Base-by-base conservation (phyloP, 2,113 vertebrate genomes). In the Nymphicus hollandicus region DNA sequence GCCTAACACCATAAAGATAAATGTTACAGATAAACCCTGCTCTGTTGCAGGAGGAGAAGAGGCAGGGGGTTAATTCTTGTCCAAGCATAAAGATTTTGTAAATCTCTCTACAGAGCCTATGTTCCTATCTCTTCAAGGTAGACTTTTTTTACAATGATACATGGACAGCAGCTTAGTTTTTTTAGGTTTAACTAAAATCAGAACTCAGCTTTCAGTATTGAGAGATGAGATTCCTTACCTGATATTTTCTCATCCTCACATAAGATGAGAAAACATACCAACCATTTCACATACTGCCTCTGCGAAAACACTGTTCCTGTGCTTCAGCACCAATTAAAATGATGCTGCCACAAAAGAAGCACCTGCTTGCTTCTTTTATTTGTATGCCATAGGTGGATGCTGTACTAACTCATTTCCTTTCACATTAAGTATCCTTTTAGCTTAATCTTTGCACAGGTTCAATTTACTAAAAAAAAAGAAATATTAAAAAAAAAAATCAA, bases 341-440 rank as follows among this genome's bases (percentile, higher is more conserved):
- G 11, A 29, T 70, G 39, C 28, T 91, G 39, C 25, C 74, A 46
- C 6, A 86, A 46, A 71, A 53, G 31, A 17, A 70, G 19, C 17
- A 81, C 27, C 24, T 63, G 25, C 11, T 82, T 68, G 13, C 50
- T 76, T 18, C 13, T 88, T 80, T 86, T 50, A 52, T 69, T 81
- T 82, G 47, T 78, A 39, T 58, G n/a, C 50, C 46, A 39, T 63
- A 68, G 64, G 55, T 66, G 72, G 88, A 86, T 68, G 80, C 58
- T 88, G 50, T 80, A 68, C 33, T 37, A 46, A 78, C 33, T 46
- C 3, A 79, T 95, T 92, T 95, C 61, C 23, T 91, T 87, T 89
- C 87, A 90, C 39, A 64, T 91, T 91, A 96, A 70, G 60, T 83
- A 93, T 78, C 44, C 41, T 86, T 46, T 89, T 97, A 81, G 37